Evolutionary conservation across 2,888 invertebrate species (phyloP).

Genomic region (Candidula unifasciata): DNA sequence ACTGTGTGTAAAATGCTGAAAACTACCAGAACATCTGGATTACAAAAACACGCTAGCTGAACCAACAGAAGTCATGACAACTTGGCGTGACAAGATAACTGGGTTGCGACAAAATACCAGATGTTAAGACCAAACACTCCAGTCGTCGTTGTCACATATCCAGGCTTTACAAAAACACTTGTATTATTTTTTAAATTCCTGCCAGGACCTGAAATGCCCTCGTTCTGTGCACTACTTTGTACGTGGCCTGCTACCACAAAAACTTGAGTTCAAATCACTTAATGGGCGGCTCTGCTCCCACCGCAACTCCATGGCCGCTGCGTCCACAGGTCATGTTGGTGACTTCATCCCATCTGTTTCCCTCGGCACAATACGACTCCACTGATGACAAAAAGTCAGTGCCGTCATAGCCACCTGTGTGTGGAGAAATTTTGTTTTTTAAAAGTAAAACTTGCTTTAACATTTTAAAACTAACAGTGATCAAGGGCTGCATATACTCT

Average conservation of each 20-base stretch:
- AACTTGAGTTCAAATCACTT: slow-evolving; percentile 54
- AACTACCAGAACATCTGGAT: too few species aligned
- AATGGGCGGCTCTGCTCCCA: slow-evolving; percentile 82
- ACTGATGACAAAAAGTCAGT: slow-evolving; percentile 89
- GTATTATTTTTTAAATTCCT: too few species aligned
- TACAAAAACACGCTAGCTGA: too few species aligned
- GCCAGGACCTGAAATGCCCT: too few species aligned
- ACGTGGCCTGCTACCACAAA: not conserved
- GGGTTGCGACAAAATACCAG: too few species aligned
- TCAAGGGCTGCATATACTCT: not conserved
- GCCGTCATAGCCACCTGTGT: slow-evolving; percentile 92
- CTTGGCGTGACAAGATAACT: too few species aligned
- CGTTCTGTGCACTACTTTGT: not conserved
- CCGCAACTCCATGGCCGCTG: slow-evolving; percentile 94
- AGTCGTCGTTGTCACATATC: too few species aligned
- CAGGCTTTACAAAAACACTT: too few species aligned
- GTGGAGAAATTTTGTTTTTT: slow-evolving; percentile 45
- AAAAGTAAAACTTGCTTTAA: not conserved
- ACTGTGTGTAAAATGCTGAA: too few species aligned
- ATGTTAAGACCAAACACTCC: too few species aligned
- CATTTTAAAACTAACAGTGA: not conserved
- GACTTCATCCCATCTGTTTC: slow-evolving; percentile 87
- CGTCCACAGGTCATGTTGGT: slow-evolving; percentile 89
- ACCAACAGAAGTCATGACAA: too few species aligned
- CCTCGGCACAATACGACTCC: slow-evolving; percentile 90